phyloP scores from a whole-genome alignment of 37 sponge, comb jelly and placozoan genomes.

The Spongia lamella region DNA sequence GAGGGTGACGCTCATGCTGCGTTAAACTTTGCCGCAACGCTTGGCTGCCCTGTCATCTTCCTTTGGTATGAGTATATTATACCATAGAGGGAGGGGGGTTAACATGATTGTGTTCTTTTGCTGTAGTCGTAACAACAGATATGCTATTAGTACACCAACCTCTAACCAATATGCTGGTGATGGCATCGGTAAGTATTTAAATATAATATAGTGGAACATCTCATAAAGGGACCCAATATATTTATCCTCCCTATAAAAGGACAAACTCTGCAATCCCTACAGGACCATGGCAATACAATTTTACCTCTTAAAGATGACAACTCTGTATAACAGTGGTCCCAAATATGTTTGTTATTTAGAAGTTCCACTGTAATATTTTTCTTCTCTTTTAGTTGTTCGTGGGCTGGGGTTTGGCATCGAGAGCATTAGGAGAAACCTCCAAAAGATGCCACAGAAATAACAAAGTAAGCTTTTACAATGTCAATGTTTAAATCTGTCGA shows the following conservation, averaged over 20 bases:
- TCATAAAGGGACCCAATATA: no score
- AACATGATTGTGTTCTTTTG: neutral
- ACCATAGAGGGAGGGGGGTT: neutral
- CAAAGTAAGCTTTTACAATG: conserved; percentile 1
- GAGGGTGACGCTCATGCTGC: conserved; percentile 97
- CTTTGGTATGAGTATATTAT: conserved; percentile 69
- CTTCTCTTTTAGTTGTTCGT: conserved; percentile 42
- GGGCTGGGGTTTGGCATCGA: conserved; percentile 93
- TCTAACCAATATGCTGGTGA: conserved; percentile 90
- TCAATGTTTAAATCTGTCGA: neutral
- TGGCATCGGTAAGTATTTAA: conserved; percentile 74
- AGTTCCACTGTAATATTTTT: no score
- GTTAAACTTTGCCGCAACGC: conserved; percentile 95
- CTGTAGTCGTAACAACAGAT: conserved; percentile 90
- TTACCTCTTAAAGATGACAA: no score
- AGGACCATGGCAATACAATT: no score
- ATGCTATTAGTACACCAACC: conserved; percentile 94
- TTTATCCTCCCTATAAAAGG: no score
- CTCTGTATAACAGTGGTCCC: no score
- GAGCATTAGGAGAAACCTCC: conserved; percentile 36
- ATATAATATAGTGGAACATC: no score
- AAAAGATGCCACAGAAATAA: no score
- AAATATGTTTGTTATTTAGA: no score
- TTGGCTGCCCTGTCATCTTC: conserved; percentile 89
- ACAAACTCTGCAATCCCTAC: no score